Evolutionary conservation across 92 coral and sea anemone genomes (phyloP).

Genomic region (Siderastrea radians): DNA sequence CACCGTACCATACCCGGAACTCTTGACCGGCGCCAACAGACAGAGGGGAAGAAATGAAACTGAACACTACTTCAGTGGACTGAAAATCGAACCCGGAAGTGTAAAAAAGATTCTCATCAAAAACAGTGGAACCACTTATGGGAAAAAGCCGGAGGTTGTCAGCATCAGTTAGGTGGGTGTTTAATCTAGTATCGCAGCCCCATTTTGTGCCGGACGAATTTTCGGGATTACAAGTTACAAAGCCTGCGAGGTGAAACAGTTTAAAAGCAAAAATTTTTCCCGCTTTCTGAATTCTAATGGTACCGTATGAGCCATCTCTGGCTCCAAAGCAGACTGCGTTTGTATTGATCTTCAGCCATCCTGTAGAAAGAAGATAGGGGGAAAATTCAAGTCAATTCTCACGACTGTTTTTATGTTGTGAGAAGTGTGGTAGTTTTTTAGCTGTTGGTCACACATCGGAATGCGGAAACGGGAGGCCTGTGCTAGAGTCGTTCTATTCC

Average conservation of each 20-base stretch:
- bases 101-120: neutral
- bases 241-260: constrained; percentile 2
- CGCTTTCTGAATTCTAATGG: neutral
- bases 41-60: neutral
- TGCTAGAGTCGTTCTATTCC: no score
- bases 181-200: neutral
- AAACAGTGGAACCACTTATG: neutral
- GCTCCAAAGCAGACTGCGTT: constrained; percentile 8
- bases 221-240: neutral
- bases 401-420: neutral
- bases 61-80: neutral
- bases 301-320: neutral
- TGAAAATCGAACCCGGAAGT: neutral
- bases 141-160: neutral
- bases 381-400: no score
- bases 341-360: neutral
- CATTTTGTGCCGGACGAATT: neutral
- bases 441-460: neutral
- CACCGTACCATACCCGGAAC: neutral
- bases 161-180: neutral
- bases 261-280: constrained; percentile 4
- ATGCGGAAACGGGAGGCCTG: no score
- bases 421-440: neutral
- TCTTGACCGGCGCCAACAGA: neutral
- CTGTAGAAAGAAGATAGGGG: neutral